phyloP scores from a whole-genome alignment of 2,797 vertebrate genomes.

The Monodelphis domestica region DNA sequence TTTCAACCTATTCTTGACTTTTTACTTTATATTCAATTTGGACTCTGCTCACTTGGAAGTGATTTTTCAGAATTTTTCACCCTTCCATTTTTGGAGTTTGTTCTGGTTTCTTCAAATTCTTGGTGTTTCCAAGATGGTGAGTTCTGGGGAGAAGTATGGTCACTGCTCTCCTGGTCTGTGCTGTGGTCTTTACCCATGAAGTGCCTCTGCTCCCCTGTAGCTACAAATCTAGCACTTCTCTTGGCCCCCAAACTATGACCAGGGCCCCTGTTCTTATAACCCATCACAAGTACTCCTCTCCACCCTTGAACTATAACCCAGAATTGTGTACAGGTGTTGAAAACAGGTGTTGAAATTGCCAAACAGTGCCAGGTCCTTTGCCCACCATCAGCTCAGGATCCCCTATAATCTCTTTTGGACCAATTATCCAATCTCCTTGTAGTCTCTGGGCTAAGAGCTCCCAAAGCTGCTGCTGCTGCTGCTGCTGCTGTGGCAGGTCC shows the following conservation, averaged over 20 bases:
- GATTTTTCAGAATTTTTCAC: background rate
- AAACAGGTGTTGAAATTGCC: background rate
- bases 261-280: background rate
- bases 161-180: background rate
- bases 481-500: too few species aligned
- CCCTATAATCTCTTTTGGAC: background rate
- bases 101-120: background rate
- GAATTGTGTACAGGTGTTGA: background rate
- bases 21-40: background rate
- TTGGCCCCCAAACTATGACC: background rate
- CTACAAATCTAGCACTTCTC: background rate
- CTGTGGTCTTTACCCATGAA: background rate
- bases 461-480: background rate
- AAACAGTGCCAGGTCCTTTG: background rate
- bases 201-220: background rate
- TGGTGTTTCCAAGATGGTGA: background rate
- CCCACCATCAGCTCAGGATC: background rate
- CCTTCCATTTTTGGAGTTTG: background rate
- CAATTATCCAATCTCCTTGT: background rate
- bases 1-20: background rate
- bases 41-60: background rate
- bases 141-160: background rate
- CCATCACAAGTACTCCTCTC: background rate
- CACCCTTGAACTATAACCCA: background rate
- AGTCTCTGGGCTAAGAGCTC: background rate